Evolutionary conservation across 1,140 invertebrate species (phyloP).

Genomic region (Mesaphorura yosii): DNA sequence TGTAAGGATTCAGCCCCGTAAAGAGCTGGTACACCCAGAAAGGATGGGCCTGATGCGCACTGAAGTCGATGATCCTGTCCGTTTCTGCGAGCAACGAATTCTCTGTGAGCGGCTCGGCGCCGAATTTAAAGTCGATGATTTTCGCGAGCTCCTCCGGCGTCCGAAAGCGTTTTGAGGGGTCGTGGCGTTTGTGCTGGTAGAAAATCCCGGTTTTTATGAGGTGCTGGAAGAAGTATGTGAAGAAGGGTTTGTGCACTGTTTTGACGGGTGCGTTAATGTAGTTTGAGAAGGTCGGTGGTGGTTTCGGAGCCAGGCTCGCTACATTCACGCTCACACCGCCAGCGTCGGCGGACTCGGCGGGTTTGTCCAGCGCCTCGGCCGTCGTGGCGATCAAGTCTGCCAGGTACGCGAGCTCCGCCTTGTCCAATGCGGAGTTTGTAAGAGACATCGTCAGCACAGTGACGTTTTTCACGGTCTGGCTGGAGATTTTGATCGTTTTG

Average conservation of each 20-base stretch:
- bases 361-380: neutral
- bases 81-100: neutral
- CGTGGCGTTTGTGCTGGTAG: slow-evolving; percentile 1
- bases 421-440: slow-evolving; percentile 1
- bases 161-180: neutral
- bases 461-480: neutral
- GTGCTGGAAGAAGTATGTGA: neutral
- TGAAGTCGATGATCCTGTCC: neutral
- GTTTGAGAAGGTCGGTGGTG: neutral
- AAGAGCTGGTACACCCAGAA: slow-evolving; percentile 11
- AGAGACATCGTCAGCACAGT: neutral
- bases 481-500: neutral
- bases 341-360: no score
- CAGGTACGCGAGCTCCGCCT: slow-evolving; percentile 1
- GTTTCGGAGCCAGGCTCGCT: neutral
- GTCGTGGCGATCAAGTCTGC: neutral
- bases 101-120: neutral
- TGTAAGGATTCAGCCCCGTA: slow-evolving; percentile 10
- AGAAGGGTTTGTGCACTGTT: neutral
- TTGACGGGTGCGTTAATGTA: slow-evolving; percentile 2
- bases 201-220: neutral
- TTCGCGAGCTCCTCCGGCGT: slow-evolving; percentile 1
- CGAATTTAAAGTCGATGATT: slow-evolving; percentile 1
- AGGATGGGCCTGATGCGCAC: slow-evolving; percentile 5
- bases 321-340: no score